A percentile compares a stretch with the other conserved stretches of the same genome.
These are phyloP conservation scores for Pogonomyrmex barbatus DNA, from an alignment of 1,140 invertebrate genomes.

Conservation along the genomic window DNA sequence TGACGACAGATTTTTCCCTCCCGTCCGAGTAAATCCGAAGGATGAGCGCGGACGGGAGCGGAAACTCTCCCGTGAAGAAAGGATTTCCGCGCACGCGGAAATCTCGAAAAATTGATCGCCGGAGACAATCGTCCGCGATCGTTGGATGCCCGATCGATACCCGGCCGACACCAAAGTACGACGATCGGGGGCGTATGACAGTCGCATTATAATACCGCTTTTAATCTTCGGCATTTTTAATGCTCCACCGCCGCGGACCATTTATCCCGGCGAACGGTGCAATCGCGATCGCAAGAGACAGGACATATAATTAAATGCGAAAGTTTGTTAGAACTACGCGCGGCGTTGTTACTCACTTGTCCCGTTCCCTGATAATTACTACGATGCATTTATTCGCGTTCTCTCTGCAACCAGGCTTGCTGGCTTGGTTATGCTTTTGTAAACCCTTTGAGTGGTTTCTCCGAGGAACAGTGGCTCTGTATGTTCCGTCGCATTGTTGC, in stretches of 20 bases:
- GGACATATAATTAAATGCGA: conserved; percentile 60
- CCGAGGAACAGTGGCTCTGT: conserved; percentile 57
- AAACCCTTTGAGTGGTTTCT: conserved; percentile 60
- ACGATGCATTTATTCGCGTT: conserved; percentile 63
- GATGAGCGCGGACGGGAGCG: no score
- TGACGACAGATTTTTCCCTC: not conserved
- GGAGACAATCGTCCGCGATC: not conserved
- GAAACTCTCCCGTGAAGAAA: not conserved
- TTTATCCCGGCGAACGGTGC: conserved; percentile 45
- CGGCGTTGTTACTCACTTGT: conserved; percentile 56
- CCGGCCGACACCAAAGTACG: not conserved
- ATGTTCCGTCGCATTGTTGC: conserved; percentile 61
- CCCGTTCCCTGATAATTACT: conserved; percentile 60
- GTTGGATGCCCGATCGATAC: conserved; percentile 12
- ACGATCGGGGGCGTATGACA: conserved; percentile 6
- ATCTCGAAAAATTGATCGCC: conserved; percentile 29
- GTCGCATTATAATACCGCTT: conserved; percentile 34
- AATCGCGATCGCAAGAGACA: conserved; percentile 57
- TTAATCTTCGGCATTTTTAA: conserved; percentile 61
- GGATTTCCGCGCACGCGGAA: not conserved
- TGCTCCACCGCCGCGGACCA: conserved; percentile 21
- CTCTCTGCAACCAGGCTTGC: conserved; percentile 40
- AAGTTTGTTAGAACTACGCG: conserved; percentile 61
- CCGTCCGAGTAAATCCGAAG: not conserved
- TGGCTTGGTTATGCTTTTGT: conserved; percentile 61